Evolutionary conservation across 1,140 invertebrate species (phyloP).

Genomic region (Chymomyza costata): DNA sequence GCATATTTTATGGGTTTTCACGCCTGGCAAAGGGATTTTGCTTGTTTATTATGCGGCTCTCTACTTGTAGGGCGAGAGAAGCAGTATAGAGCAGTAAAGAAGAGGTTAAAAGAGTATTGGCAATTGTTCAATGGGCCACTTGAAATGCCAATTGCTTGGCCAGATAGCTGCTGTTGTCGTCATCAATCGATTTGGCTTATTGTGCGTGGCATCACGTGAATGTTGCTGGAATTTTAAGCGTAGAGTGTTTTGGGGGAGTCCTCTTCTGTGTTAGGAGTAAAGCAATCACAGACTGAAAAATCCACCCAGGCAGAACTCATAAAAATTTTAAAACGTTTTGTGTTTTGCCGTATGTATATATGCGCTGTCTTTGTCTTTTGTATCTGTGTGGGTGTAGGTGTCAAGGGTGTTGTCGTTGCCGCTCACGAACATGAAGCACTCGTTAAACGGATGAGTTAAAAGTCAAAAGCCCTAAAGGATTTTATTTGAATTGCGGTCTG

Average conservation of each 20-base stretch:
- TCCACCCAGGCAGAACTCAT: slow-evolving; percentile 25
- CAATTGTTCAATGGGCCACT: slow-evolving; percentile 49
- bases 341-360: slow-evolving; percentile 50
- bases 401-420: slow-evolving; percentile 62
- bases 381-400: slow-evolving; percentile 48
- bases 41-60: slow-evolving; percentile 21
- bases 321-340: slow-evolving; percentile 56
- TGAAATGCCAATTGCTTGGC: slow-evolving; percentile 36
- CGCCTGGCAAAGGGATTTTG: background rate
- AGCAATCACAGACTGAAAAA: slow-evolving; percentile 53
- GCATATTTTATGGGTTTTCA: background rate
- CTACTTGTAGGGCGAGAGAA: no score
- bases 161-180: no score
- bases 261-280: no score
- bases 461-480: slow-evolving; percentile 73
- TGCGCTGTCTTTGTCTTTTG: background rate
- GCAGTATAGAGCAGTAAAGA: no score
- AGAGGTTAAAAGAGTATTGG: no score
- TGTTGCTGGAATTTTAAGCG: no score
- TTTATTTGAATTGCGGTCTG: slow-evolving; percentile 73
- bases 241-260: no score
- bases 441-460: slow-evolving; percentile 73
- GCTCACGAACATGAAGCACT: slow-evolving; percentile 67
- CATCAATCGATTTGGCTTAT: slow-evolving; percentile 59
- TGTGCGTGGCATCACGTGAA: no score